phyloP scores from a whole-genome alignment of 2,113 vertebrate genomes.

The Bothrops jararaca region DNA sequence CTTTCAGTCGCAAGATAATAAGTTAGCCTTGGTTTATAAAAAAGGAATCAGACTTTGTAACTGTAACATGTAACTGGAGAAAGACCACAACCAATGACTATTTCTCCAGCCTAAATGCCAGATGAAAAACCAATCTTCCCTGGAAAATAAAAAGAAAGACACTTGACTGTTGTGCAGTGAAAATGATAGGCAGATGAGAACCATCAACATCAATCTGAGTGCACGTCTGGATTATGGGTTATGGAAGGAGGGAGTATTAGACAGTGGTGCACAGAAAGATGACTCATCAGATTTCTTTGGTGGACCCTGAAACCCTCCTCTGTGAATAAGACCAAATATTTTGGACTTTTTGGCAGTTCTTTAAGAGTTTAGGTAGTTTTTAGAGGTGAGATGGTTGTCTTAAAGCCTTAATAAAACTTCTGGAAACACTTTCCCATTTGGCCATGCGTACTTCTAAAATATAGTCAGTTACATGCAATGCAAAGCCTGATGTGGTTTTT shows the following conservation, averaged over 20 bases:
- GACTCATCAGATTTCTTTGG: too few species aligned
- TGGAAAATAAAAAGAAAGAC: not conserved
- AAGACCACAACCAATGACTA: not conserved
- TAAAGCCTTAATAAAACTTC: too few species aligned
- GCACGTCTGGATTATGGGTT: not conserved
- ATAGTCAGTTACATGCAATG: too few species aligned
- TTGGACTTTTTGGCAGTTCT: too few species aligned
- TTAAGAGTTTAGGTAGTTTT: too few species aligned
- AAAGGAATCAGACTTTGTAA: not conserved
- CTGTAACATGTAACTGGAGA: not conserved
- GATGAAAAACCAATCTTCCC: not conserved
- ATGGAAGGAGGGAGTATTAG: not conserved
- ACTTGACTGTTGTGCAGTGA: not conserved
- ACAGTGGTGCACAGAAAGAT: too few species aligned
- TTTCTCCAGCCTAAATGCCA: not conserved
- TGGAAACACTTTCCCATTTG: too few species aligned
- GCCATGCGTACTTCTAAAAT: too few species aligned
- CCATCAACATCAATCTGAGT: not conserved
- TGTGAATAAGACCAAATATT: too few species aligned
- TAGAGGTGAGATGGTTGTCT: too few species aligned
- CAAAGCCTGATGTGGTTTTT: too few species aligned
- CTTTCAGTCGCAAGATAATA: not conserved
- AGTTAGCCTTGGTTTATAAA: not conserved
- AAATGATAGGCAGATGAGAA: not conserved
- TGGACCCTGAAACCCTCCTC: too few species aligned